Percentiles rank a stretch among this genome's conserved stretches.
These are phyloP conservation scores for Crax fasciolata DNA, from an alignment of 2,797 vertebrate species.

Conservation along the genomic window DNA sequence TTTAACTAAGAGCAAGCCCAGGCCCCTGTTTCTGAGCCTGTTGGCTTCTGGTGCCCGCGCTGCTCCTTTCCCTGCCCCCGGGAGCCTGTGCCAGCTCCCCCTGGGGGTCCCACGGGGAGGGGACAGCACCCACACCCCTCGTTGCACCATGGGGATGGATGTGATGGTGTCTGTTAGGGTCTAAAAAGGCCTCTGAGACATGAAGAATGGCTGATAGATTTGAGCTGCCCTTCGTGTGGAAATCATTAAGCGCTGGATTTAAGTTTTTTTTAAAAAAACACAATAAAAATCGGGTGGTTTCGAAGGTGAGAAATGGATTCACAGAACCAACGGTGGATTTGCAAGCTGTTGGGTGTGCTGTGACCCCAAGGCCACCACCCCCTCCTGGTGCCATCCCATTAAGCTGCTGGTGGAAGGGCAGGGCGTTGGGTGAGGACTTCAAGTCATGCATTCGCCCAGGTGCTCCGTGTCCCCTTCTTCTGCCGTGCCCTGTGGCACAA, in stretches of 20 bases:
- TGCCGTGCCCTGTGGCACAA: accelerated
- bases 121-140: too few relatives aligned
- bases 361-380: not conserved
- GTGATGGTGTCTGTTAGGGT: not conserved
- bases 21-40: conserved; percentile 79
- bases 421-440: not conserved
- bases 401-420: not conserved
- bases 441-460: not conserved
- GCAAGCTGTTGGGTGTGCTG: not conserved
- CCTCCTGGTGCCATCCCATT: not conserved
- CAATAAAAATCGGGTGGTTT: not conserved
- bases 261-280: conserved; percentile 19
- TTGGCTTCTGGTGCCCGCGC: conserved; percentile 65
- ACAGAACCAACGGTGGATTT: not conserved
- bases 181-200: conserved; percentile 23
- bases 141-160: not conserved
- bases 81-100: too few relatives aligned
- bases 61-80: not conserved
- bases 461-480: not conserved
- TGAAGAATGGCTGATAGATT: conserved; percentile 29
- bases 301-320: not conserved
- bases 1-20: conserved; percentile 83
- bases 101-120: not conserved
- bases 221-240: conserved; percentile 25
- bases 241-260: conserved; percentile 17